These are phyloP conservation scores for Jaculus jaculus DNA, from an alignment of 2,113 vertebrate genomes.

Conservation along the genomic window DNA sequence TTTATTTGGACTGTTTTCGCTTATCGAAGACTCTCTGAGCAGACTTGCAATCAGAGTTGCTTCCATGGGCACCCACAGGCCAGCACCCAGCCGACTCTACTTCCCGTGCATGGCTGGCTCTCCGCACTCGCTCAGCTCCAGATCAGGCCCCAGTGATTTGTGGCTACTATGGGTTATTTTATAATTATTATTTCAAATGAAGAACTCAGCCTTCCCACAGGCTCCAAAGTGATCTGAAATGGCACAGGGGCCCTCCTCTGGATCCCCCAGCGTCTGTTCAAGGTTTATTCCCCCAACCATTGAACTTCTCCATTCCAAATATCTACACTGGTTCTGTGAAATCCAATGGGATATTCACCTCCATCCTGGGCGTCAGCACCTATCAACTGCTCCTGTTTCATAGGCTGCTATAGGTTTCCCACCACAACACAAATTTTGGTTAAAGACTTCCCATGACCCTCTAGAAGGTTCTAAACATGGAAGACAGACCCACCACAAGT, in stretches of 20 bases:
- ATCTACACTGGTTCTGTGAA: neutral
- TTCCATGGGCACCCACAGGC: neutral
- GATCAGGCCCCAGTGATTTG: too few species aligned
- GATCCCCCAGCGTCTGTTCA: neutral
- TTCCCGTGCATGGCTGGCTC: neutral
- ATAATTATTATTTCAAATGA: too few species aligned
- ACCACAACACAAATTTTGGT: neutral
- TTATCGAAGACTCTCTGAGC: neutral
- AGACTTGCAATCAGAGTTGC: neutral
- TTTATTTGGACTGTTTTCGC: constrained; percentile 25
- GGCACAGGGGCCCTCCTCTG: neutral
- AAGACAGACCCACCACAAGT: neutral
- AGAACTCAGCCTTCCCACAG: too few species aligned
- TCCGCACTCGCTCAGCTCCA: neutral
- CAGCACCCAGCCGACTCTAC: neutral
- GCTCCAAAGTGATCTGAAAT: neutral
- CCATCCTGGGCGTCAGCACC: neutral
- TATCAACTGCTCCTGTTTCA: neutral
- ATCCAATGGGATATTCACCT: neutral
- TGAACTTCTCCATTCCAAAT: neutral
- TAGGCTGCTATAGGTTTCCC: neutral
- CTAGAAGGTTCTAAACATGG: neutral
- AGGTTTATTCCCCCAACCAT: neutral
- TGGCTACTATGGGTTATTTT: neutral
- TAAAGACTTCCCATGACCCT: neutral